A percentile compares a stretch with the other conserved stretches of the same genome.
These are phyloP conservation scores for Pao palembangensis DNA, from an alignment of 2,113 vertebrate genomes.

Conservation along the genomic window DNA sequence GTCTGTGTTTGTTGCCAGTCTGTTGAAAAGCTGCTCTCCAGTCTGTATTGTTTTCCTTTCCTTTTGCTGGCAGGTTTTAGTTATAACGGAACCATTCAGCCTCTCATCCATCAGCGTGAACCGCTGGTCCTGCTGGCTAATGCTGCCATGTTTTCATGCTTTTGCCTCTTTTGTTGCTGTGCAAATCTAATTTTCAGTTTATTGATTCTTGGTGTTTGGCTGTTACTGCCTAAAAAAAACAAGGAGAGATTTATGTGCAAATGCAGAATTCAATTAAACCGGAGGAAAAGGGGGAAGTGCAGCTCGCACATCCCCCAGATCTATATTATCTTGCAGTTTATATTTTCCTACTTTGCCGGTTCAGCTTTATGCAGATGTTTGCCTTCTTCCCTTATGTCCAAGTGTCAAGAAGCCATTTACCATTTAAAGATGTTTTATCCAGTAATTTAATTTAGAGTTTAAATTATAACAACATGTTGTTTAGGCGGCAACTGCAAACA, in stretches of 20 bases:
- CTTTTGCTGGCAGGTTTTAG: slow-evolving; percentile 49
- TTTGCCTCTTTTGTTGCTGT: slow-evolving; percentile 23
- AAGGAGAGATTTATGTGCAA: slow-evolving; percentile 18
- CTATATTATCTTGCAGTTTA: not conserved
- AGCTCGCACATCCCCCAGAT: not conserved
- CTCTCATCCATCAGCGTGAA: slow-evolving; percentile 45
- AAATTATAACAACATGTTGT: too few species aligned
- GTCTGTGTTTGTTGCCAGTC: too few species aligned
- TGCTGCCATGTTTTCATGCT: slow-evolving; percentile 10
- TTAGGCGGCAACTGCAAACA: too few species aligned
- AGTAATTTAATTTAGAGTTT: too few species aligned
- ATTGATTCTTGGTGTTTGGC: slow-evolving; percentile 26
- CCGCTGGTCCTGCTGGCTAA: slow-evolving; percentile 39
- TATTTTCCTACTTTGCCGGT: not conserved
- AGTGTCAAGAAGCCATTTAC: too few species aligned
- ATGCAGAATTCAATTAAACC: slow-evolving; percentile 8
- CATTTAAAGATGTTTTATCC: too few species aligned
- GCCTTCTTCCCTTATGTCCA: too few species aligned
- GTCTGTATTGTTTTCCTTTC: slow-evolving; percentile 40
- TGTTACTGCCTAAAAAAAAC: slow-evolving; percentile 15
- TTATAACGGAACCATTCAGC: slow-evolving; percentile 51
- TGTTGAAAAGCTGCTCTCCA: slow-evolving; percentile 43
- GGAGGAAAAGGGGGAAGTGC: not conserved
- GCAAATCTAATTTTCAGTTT: slow-evolving; percentile 24
- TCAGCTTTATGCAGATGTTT: not conserved